phyloP scores from a whole-genome alignment of 1,140 invertebrate species.

The Rhopalosiphum maidis region DNA sequence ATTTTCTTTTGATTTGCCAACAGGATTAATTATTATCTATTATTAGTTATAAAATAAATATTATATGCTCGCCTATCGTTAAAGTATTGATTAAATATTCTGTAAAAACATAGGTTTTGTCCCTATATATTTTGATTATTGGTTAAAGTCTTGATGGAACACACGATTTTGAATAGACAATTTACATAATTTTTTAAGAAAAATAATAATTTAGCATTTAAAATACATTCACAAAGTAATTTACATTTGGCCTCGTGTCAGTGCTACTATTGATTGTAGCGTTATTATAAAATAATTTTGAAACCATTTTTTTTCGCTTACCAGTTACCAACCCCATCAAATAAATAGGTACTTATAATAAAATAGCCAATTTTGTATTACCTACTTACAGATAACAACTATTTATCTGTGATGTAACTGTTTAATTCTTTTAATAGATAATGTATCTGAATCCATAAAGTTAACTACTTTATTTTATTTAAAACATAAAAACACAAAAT shows the following conservation, averaged over 20 bases:
- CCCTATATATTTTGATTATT: not conserved
- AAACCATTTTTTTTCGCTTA: not conserved
- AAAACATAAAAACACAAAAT: too few relatives aligned
- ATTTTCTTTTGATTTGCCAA: not conserved
- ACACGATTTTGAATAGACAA: not conserved
- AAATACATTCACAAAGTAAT: not conserved
- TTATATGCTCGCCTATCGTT: not conserved
- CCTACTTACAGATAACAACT: too few relatives aligned
- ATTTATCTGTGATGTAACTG: too few relatives aligned
- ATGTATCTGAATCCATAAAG: too few relatives aligned
- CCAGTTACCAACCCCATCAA: not conserved
- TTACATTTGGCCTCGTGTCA: not conserved
- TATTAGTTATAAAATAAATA: not conserved
- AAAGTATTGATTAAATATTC: not conserved
- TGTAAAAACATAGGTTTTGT: not conserved
- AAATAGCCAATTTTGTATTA: too few relatives aligned
- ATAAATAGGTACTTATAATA: not conserved
- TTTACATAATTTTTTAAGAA: not conserved
- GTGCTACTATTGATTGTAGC: not conserved
- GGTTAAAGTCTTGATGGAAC: not conserved
- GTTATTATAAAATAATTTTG: not conserved
- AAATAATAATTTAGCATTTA: not conserved
- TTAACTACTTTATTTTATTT: too few relatives aligned
- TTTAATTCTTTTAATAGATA: too few relatives aligned
- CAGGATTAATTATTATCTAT: not conserved